A percentile compares a stretch with the other conserved stretches of the same genome.
These are phyloP conservation scores for Acholoe squamosa DNA, from an alignment of 2,888 invertebrate species.

Conservation along the genomic window DNA sequence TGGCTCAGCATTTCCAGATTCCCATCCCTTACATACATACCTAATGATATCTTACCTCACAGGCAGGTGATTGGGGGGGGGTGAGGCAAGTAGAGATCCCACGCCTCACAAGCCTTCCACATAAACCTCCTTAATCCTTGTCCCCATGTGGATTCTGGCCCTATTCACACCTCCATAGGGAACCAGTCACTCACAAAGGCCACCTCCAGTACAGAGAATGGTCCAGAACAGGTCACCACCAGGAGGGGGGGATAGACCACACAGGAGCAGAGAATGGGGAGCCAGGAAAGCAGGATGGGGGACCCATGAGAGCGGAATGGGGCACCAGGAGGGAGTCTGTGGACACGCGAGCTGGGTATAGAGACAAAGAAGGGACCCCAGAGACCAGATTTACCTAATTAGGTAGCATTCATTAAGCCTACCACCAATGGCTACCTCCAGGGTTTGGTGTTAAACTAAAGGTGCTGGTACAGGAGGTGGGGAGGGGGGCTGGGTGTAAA, in stretches of 20 bases:
- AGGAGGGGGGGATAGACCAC: neutral
- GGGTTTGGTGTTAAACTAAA: neutral
- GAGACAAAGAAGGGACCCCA: neutral
- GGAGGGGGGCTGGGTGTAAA: neutral
- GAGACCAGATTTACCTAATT: neutral
- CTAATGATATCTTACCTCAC: no score
- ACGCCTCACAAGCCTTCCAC: neutral
- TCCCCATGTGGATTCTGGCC: slow-evolving; percentile 6
- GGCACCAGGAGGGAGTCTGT: neutral
- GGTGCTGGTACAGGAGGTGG: neutral
- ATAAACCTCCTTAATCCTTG: neutral
- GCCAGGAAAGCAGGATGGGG: neutral
- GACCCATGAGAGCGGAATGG: no score
- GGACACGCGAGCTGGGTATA: neutral
- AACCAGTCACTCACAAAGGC: neutral
- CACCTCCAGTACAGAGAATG: neutral
- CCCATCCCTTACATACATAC: no score
- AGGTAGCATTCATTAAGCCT: neutral
- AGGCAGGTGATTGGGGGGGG: no score
- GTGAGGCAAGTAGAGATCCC: neutral
- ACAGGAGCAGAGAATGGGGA: neutral
- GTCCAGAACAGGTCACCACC: neutral
- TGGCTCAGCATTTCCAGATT: no score
- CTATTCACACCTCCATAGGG: neutral
- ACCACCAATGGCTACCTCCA: neutral